Percentiles rank a stretch among this genome's conserved stretches.
Conservation (phyloP, 2,888 invertebrate species). For the Acleris laterana region DNA sequence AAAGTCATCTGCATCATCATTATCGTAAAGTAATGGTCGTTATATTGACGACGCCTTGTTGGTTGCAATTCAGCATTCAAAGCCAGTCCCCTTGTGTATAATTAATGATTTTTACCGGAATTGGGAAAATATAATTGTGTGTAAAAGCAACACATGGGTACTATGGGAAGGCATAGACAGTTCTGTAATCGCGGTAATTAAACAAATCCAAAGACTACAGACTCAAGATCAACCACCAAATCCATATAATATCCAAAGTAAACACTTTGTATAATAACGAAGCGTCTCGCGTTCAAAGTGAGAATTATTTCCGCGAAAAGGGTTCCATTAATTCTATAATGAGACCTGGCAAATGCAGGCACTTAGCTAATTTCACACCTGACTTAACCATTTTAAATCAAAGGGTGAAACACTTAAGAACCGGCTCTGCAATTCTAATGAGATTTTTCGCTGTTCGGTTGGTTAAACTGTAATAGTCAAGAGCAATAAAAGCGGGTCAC, state of each 20-base stretch:
- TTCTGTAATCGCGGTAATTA: too few species aligned
- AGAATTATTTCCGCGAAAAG: slow-evolving; percentile 44
- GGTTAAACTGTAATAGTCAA: background rate
- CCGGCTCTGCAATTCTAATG: slow-evolving; percentile 36
- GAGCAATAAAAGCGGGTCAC: too few species aligned
- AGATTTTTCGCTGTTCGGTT: slow-evolving; percentile 32
- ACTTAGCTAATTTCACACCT: slow-evolving; percentile 67
- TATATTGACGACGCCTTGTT: too few species aligned
- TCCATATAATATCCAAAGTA: slow-evolving; percentile 14
- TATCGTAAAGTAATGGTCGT: too few species aligned
- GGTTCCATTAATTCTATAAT: slow-evolving; percentile 55
- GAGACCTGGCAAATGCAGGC: slow-evolving; percentile 62
- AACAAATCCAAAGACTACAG: too few species aligned
- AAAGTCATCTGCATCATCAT: too few species aligned
- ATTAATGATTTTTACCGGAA: too few species aligned
- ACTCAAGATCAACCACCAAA: background rate
- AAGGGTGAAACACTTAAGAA: slow-evolving; percentile 45
- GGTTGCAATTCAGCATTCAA: too few species aligned
- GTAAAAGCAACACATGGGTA: too few species aligned
- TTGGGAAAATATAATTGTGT: too few species aligned
- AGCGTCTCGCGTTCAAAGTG: slow-evolving; percentile 52
- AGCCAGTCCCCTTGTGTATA: too few species aligned
- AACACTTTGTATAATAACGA: slow-evolving; percentile 47
- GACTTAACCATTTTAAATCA: slow-evolving; percentile 52
- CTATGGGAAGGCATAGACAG: too few species aligned